A percentile compares a stretch with the other conserved stretches of the same genome.
Conservation (phyloP, 2,888 invertebrate species). For the Polyommatus icarus region DNA sequence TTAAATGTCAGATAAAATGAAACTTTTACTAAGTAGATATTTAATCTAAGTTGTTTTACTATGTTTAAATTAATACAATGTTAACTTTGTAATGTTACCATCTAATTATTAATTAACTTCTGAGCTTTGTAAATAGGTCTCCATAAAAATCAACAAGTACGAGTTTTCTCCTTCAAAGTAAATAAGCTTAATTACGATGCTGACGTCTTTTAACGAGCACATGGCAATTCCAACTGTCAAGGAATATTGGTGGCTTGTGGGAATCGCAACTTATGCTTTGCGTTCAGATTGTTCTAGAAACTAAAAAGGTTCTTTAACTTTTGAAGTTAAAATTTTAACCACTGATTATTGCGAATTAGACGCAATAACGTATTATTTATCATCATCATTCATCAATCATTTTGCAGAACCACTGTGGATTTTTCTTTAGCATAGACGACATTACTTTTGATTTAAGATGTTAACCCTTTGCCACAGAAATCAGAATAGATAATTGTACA, state of each 20-base stretch:
- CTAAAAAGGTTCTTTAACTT: background rate
- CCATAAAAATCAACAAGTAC: background rate
- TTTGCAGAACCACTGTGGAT: background rate
- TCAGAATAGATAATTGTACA: too few relatives aligned
- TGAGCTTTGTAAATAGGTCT: background rate
- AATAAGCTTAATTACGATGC: background rate
- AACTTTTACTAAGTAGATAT: too few relatives aligned
- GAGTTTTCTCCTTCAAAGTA: background rate
- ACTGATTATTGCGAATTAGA: background rate
- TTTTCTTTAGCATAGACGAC: background rate
- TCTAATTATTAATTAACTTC: background rate
- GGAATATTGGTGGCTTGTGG: background rate
- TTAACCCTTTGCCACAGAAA: too few relatives aligned
- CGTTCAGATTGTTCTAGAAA: constrained; percentile 5
- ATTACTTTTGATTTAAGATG: too few relatives aligned
- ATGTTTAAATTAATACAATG: background rate
- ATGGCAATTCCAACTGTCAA: background rate
- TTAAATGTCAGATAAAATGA: too few relatives aligned
- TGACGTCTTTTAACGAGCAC: background rate
- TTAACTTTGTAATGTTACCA: background rate
- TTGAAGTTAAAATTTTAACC: background rate
- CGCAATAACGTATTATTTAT: background rate
- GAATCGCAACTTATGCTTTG: constrained; percentile 24
- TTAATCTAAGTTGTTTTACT: too few relatives aligned
- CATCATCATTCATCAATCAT: background rate